phyloP scores from a whole-genome alignment of 2,888 invertebrate genomes.

The Eupithecia centaureata region DNA sequence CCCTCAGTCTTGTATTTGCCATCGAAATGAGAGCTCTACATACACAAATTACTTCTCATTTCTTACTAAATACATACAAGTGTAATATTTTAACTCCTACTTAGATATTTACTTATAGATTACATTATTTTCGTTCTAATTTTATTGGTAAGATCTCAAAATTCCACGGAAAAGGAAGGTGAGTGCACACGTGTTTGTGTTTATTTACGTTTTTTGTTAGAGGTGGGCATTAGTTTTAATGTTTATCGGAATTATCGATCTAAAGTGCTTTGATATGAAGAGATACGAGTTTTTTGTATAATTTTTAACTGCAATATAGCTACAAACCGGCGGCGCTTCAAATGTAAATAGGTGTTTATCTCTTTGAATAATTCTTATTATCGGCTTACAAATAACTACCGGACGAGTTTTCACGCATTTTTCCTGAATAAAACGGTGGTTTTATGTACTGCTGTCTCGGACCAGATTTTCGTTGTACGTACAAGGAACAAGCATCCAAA shows the following conservation, averaged over 20 bases:
- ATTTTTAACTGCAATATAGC: not conserved
- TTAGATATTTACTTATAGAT: conserved; percentile 46
- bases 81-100: conserved; percentile 70
- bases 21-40: conserved; percentile 74
- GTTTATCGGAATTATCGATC: conserved; percentile 7
- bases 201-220: conserved; percentile 40
- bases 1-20: conserved; percentile 61
- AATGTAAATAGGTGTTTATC: not conserved
- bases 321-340: not conserved
- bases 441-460: too few relatives aligned
- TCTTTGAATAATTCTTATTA: not conserved
- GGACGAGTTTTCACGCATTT: not conserved
- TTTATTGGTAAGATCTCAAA: conserved; percentile 58
- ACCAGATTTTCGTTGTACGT: too few relatives aligned
- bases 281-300: conserved; percentile 3
- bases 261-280: conserved; percentile 1
- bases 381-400: not conserved
- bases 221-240: conserved; percentile 6
- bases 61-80: conserved; percentile 57
- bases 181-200: conserved; percentile 52
- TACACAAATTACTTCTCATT: conserved; percentile 51
- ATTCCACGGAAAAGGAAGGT: conserved; percentile 83
- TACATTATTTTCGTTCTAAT: conserved; percentile 41
- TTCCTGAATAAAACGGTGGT: not conserved
- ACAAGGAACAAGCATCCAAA: not conserved